These are phyloP conservation scores for Caenorhabditis japonica DNA, from an alignment of 2,888 invertebrate genomes.

Conservation along the genomic window DNA sequence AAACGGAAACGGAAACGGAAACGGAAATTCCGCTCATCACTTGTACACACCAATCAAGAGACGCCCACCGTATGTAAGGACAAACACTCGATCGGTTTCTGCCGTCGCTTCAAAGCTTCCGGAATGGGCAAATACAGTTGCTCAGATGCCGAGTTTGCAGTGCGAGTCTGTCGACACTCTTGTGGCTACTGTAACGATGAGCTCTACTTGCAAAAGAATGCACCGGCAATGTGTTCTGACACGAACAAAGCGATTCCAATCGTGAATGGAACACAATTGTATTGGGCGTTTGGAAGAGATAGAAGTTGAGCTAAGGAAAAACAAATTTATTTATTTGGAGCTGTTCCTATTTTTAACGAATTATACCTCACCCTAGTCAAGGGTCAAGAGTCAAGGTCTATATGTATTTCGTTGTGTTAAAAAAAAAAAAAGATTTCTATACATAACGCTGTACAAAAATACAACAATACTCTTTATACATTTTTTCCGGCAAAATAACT, in stretches of 20 bases:
- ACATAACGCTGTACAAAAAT: too few relatives aligned
- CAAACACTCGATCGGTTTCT: slow-evolving; percentile 66
- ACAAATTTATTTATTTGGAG: neutral
- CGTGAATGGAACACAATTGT: slow-evolving; percentile 45
- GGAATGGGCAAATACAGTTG: slow-evolving; percentile 70
- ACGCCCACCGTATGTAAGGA: slow-evolving; percentile 64
- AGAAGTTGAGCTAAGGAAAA: slow-evolving; percentile 17
- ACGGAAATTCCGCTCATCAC: too few relatives aligned
- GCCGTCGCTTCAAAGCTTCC: slow-evolving; percentile 62
- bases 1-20: too few relatives aligned
- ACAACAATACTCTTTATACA: too few relatives aligned
- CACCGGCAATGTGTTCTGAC: slow-evolving; percentile 43
- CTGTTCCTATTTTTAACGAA: slow-evolving; percentile 1
- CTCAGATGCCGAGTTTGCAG: slow-evolving; percentile 67
- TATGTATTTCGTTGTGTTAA: slow-evolving; percentile 12
- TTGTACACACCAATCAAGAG: too few relatives aligned
- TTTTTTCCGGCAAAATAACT: too few relatives aligned
- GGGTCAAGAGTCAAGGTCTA: slow-evolving; percentile 10
- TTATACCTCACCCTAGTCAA: slow-evolving; percentile 29
- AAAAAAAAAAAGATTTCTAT: slow-evolving; percentile 3
- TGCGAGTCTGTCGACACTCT: slow-evolving; percentile 65
- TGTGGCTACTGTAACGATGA: slow-evolving; percentile 70
- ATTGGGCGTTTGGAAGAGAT: slow-evolving; percentile 49
- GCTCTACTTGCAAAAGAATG: slow-evolving; percentile 53
- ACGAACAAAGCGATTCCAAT: slow-evolving; percentile 37